These are phyloP conservation scores for Lasius fuliginosus DNA, from an alignment of 2,888 invertebrate species.

Conservation along the genomic window DNA sequence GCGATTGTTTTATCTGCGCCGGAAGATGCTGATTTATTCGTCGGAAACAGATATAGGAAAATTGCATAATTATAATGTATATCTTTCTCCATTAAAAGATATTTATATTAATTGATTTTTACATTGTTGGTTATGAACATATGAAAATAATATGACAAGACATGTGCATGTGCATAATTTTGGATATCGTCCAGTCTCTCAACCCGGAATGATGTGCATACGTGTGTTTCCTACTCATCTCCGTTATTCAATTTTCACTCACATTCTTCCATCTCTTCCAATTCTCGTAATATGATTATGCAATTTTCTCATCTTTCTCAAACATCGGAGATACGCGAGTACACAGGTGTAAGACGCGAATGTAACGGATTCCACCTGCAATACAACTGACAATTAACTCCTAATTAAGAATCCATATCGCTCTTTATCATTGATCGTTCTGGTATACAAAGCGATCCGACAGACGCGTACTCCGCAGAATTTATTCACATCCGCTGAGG, in stretches of 20 bases:
- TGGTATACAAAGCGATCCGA: not conserved
- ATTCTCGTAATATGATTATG: not conserved
- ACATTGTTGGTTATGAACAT: not conserved
- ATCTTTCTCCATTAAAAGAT: not conserved
- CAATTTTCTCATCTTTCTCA: not conserved
- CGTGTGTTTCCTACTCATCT: not conserved
- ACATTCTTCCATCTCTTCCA: not conserved
- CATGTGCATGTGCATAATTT: conserved; percentile 8
- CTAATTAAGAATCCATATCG: conserved; percentile 46
- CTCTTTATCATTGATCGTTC: conserved; percentile 43
- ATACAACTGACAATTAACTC: conserved; percentile 28
- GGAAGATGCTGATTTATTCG: not conserved
- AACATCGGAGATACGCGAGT: not conserved
- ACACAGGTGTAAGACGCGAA: not conserved
- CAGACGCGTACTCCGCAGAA: conserved; percentile 15
- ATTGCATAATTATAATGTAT: conserved; percentile 21
- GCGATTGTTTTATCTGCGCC: conserved; percentile 17
- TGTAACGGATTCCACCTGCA: conserved; percentile 24
- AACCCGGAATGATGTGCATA: conserved; percentile 15
- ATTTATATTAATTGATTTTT: conserved; percentile 5
- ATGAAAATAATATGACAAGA: not conserved
- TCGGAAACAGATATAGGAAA: not conserved
- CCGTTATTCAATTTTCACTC: not conserved
- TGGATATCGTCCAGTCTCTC: not conserved
- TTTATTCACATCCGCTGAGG: conserved; percentile 30